These are phyloP conservation scores for Achlya flavicornis DNA, from an alignment of 2,888 invertebrate species.

Conservation along the genomic window DNA sequence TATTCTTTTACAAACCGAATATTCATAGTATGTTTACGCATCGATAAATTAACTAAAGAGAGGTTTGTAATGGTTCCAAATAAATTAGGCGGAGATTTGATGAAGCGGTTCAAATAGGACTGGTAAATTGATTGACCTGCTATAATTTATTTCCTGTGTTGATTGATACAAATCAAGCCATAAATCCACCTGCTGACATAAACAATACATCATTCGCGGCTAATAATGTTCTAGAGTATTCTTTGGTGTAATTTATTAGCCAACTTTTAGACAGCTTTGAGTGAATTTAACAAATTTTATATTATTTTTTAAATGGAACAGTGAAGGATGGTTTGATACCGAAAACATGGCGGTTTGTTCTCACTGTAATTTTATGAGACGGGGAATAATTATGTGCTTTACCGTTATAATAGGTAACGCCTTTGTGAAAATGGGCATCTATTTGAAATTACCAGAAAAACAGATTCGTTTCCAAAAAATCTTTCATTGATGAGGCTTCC, in stretches of 20 bases:
- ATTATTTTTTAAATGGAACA: neutral
- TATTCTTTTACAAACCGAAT: too few relatives aligned
- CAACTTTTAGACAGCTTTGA: neutral
- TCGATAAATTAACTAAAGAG: neutral
- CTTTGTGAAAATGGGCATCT: too few relatives aligned
- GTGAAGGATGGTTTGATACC: neutral
- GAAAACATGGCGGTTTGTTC: neutral
- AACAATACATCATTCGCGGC: conserved; percentile 27
- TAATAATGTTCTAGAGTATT: neutral
- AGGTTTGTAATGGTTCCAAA: neutral
- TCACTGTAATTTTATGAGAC: neutral
- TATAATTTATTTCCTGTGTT: neutral
- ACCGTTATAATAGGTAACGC: too few relatives aligned
- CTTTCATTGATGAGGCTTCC: too few relatives aligned
- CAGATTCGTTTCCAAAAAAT: too few relatives aligned
- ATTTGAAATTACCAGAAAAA: too few relatives aligned
- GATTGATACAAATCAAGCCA: conserved; percentile 4
- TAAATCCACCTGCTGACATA: conserved; percentile 29
- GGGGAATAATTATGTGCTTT: too few relatives aligned
- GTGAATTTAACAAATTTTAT: neutral
- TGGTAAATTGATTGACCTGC: neutral
- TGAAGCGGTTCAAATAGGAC: neutral
- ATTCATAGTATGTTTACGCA: neutral
- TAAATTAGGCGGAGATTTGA: neutral
- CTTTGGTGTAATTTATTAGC: neutral